A percentile compares a stretch with the other conserved stretches of the same genome.
phyloP scores from a whole-genome alignment of 2,888 invertebrate species.

The Leptothorax acervorum region DNA sequence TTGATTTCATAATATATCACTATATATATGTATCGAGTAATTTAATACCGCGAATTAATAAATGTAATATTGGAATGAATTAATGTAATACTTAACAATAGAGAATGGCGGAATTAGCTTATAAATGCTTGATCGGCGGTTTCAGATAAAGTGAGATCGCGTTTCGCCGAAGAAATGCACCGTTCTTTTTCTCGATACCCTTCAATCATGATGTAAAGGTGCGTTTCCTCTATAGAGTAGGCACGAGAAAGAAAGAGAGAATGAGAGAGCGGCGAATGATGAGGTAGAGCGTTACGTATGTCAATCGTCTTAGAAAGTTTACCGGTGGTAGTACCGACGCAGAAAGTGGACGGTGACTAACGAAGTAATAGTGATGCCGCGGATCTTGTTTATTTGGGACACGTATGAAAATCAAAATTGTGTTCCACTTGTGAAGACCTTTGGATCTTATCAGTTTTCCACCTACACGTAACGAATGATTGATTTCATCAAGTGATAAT shows the following conservation, averaged over 20 bases:
- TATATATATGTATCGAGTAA: background rate
- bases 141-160: background rate
- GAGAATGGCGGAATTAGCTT: background rate
- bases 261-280: conserved; percentile 28
- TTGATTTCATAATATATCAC: background rate
- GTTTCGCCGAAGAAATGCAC: background rate
- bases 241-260: background rate
- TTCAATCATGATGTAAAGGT: conserved; percentile 36
- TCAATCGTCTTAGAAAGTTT: conserved; percentile 46
- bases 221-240: background rate
- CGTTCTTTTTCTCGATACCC: background rate
- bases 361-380: background rate
- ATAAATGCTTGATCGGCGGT: background rate
- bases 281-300: conserved; percentile 31
- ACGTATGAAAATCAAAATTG: background rate
- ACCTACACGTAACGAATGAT: background rate
- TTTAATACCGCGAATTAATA: conserved; percentile 2
- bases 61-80: background rate
- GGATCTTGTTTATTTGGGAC: background rate
- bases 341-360: conserved; percentile 18
- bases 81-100: background rate
- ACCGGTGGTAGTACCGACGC: background rate
- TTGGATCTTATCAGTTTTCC: background rate
- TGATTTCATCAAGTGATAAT: background rate
- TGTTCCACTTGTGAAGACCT: background rate